Base-by-base conservation (phyloP, 2,888 invertebrate genomes). In the Mythimna ferrago region DNA sequence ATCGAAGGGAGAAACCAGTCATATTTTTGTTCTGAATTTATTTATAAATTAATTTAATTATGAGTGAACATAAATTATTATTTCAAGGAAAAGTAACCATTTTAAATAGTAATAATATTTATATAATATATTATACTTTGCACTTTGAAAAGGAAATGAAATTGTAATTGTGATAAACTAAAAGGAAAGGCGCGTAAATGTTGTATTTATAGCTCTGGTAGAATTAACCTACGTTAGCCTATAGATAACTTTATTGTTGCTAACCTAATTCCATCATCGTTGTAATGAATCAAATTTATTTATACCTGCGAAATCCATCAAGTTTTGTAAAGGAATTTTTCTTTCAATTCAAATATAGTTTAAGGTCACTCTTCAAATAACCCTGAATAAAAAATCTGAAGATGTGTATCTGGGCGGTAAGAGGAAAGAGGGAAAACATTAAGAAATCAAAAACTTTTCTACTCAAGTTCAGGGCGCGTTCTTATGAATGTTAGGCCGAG, bases 41-140 rank as follows among this genome's bases (percentile, higher is more conserved):
- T 51, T 51, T 51, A 51, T 51, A 51, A 51, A 51, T 51, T 16
- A 51, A 51, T 51, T 51, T 51, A 51, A 51, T 51, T 51, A 19
- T 7, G 7, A 53, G 11, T 38, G 38, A 60, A 60, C 38, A 6
- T 32, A 21, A 6, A 21, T 19, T 10, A 38, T n/a, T 21, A 21
- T 21, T 38, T 38, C 11, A 48, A 71, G 66, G 76, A 76, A 73
- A 73, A 48, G 6, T 6, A 35, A 32, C 41, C 6, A 16, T 54
- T 38, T 54, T 1, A 44, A 63, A 72, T 35, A 72, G 3, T 63
- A 74, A 26, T 73, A 44, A 53, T 63, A 63, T 44, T 54, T n/a
- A 61, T 38, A 32, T n/a, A 6, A 61, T 38, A 32, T n/a, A 6
- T 4, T 14, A n/a, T 44, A n/a, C n/a, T 26, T 9, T n/a, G 19